Base-by-base conservation (phyloP, 2,797 vertebrate genomes). In the Myiotriccus ornatus region DNA sequence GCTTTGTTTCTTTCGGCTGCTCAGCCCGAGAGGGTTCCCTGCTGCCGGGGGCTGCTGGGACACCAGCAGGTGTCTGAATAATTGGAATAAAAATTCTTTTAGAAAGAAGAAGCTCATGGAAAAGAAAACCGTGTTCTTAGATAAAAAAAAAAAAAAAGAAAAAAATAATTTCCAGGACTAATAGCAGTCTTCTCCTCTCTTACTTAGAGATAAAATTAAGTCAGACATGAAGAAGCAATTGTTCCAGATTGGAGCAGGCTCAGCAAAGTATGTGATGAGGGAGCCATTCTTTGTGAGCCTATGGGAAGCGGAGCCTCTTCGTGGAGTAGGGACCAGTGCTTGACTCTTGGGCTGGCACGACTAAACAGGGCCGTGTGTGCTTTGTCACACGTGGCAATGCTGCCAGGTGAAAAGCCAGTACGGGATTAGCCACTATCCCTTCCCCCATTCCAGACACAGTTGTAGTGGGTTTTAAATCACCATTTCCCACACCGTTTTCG, bases 41-140 rank as follows among this genome's bases (percentile, higher is more conserved):
- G 69, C 91, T 94, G 93, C 87, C 87, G 64, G 84, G 80, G 73
- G 88, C 91, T 97, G 88, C 93, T 94, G 92, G 94, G 92, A 94
- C 96, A 94, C 59, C 95, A 96, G 96, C 94, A 96, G 95, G 96
- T 96, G 90, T 94, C 95, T 97, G 93, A 96, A 96, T 96, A 97
- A 97, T 97, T 96, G 94, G 94, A 96, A 96, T 88, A 37, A 90
- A 94, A 95, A 87, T 76, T 95, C 77, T 95, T 93, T 89, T 49
- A 90, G 82, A 87, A 77, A 81, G 81, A 85, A 95, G 79, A 52
- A 28, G 76, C 78, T 96, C 67, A 53, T 25, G 81, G 77, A 95
- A 91, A 95, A 83, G 63, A 95, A 95, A 92, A 52, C 19, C 34
- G 17, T 67, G 41, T 65, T 90, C 85, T 91, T 64, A 94, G 52